Evolutionary conservation across 2,888 invertebrate genomes (phyloP).

Genomic region (Brachyptera risi): DNA sequence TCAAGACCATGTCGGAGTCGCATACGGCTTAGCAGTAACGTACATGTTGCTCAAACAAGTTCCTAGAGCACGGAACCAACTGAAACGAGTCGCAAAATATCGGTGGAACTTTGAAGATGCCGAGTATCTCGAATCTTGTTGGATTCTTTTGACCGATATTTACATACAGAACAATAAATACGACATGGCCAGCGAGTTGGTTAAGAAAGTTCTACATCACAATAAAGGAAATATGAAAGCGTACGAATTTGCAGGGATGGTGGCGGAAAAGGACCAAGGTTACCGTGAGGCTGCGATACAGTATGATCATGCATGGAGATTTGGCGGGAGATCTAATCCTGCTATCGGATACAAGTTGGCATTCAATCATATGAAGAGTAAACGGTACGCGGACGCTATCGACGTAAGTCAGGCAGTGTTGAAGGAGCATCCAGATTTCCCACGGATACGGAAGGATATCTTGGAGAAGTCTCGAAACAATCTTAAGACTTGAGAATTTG

Average conservation of each 20-base stretch:
- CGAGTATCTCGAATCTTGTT: slow-evolving; percentile 91
- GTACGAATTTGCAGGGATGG: slow-evolving; percentile 79
- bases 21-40: slow-evolving; percentile 79
- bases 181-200: slow-evolving; percentile 43
- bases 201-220: slow-evolving; percentile 71
- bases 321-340: slow-evolving; percentile 76
- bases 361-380: slow-evolving; percentile 85
- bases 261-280: slow-evolving; percentile 89
- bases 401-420: slow-evolving; percentile 84
- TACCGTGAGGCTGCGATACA: slow-evolving; percentile 78
- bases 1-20: slow-evolving; percentile 74
- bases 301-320: slow-evolving; percentile 84
- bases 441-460: slow-evolving; percentile 88
- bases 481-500: slow-evolving; percentile 56
- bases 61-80: slow-evolving; percentile 85
- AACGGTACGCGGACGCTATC: slow-evolving; percentile 84
- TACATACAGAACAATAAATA: slow-evolving; percentile 66
- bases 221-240: slow-evolving; percentile 88
- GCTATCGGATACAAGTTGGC: slow-evolving; percentile 90
- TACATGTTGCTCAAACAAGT: slow-evolving; percentile 86
- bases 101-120: slow-evolving; percentile 94
- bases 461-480: slow-evolving; percentile 82
- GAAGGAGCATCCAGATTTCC: slow-evolving; percentile 78
- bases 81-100: slow-evolving; percentile 82
- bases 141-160: slow-evolving; percentile 90